Evolutionary conservation across 2,113 vertebrate species (phyloP), one percentile per base, ranked within the genome.

Genomic region (Corythoichthys intestinalis): DNA sequence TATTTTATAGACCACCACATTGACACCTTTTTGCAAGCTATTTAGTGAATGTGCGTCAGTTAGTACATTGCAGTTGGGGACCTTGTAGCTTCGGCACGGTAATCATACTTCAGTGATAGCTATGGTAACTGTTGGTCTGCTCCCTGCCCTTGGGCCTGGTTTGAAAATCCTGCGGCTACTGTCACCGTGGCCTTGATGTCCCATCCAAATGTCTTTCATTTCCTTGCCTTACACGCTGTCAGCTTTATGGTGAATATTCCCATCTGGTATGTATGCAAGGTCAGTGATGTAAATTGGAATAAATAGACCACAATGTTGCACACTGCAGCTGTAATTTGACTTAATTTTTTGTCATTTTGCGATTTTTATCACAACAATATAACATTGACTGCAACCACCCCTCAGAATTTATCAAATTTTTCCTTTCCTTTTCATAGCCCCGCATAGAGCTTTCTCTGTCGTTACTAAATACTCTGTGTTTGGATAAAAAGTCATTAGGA

Each of bases 401-500:
- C 44, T 7, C 20, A 28, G n/a, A 63, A 12, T 13, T 10, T 0
- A 28, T 46, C 14, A 28, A 28, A 10, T 12, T 62, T 28, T 34
- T 13, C 6, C 57, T 54, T 28, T 49, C 20, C 66, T 58, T 34
- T 47, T 34, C 12, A n/a, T 28, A 38, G 15, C 20, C 38, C 62
- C 35, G 39, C 8, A 57, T 67, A 57, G 56, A 54, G 8, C 49
- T 35, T 37, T n/a, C 53, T 76, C 77, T 77, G 77, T 61, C 71
- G 76, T 67, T 62, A 58, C 84, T 86, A 88, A 91, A 84, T 88
- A 81, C 76, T 84, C 73, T 72, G 85, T 92, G 88, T 94, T 92
- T 92, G 88, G 92, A 91, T 83, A 90, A 91, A 89, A 84, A 73
- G 83, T 90, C 89, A 92, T 93, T 88, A 91, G 88, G 90, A 91